These are phyloP conservation scores for Gymnothorax reevesii DNA, from an alignment of 2,797 vertebrate species.

Conservation along the genomic window DNA sequence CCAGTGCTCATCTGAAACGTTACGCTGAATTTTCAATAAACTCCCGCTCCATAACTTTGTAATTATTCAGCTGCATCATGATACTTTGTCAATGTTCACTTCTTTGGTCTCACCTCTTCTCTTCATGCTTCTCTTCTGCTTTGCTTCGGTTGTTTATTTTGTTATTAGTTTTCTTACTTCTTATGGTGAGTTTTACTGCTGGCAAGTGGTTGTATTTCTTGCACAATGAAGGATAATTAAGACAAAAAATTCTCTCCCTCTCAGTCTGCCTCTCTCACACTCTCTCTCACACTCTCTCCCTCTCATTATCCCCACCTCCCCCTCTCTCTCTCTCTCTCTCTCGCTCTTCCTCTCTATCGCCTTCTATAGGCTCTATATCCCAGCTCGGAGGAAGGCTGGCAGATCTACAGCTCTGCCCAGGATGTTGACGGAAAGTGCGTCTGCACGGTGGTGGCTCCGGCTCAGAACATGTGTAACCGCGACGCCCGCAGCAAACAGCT, in stretches of 20 bases:
- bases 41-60: no score
- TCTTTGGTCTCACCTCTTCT: no score
- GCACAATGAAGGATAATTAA: no score
- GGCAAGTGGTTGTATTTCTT: no score
- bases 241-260: neutral
- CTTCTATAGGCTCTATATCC: slow-evolving; percentile 89
- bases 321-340: neutral
- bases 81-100: no score
- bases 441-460: slow-evolving; percentile 92
- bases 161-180: no score
- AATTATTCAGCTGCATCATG: no score
- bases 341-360: neutral
- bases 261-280: neutral
- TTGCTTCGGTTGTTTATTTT: no score
- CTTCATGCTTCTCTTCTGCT: no score
- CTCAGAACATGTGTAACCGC: slow-evolving; percentile 89
- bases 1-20: neutral
- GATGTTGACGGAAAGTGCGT: slow-evolving; percentile 94
- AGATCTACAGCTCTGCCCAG: slow-evolving; percentile 93
- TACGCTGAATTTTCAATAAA: no score
- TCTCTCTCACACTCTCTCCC: neutral
- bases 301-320: neutral
- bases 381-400: slow-evolving; percentile 94
- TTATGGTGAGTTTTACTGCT: no score
- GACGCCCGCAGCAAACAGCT: slow-evolving; percentile 91